Conservation (phyloP, 2,113 vertebrate genomes). For the Panthera uncia region DNA sequence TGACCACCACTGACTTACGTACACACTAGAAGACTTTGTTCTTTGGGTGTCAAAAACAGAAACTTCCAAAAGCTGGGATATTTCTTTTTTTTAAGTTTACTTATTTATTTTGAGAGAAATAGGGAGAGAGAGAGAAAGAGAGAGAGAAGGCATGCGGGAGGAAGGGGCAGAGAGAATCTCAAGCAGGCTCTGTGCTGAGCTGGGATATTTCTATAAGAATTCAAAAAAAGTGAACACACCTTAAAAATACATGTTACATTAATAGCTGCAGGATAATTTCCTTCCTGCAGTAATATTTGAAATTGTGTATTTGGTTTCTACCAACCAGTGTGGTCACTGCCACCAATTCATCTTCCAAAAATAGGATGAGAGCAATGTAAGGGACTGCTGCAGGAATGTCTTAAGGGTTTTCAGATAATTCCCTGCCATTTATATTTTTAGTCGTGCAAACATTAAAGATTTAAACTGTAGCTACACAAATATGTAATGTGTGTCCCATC, state of each 20-base stretch:
- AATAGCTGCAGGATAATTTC: neutral
- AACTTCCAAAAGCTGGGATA: neutral
- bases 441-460: neutral
- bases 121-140: no score
- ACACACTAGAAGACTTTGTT: neutral
- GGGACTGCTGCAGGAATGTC: neutral
- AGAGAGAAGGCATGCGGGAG: no score
- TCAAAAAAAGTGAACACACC: neutral
- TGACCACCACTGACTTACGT: rapidly evolving
- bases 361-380: neutral
- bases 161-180: no score
- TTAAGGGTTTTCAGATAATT: neutral
- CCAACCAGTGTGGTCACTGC: neutral
- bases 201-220: neutral
- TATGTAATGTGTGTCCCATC: neutral
- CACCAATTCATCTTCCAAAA: neutral
- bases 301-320: neutral
- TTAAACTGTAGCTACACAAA: neutral
- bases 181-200: neutral
- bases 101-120: no score
- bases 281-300: neutral
- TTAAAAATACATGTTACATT: neutral
- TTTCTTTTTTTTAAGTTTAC: neutral
- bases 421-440: neutral
- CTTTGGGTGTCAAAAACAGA: neutral